These are phyloP conservation scores for Lasius fuliginosus DNA, from an alignment of 2,888 invertebrate genomes.

Conservation along the genomic window DNA sequence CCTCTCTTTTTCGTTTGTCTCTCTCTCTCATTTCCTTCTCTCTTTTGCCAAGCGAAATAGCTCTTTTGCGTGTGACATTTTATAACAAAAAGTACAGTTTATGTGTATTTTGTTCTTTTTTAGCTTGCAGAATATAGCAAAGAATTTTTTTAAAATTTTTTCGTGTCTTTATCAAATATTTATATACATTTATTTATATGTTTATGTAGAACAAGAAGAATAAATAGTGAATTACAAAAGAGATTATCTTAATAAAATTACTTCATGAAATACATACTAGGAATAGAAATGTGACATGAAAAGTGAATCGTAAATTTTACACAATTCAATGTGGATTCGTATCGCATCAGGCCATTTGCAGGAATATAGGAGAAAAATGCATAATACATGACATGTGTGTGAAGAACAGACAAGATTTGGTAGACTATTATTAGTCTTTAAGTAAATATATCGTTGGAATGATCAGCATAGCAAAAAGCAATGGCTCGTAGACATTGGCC, in stretches of 20 bases:
- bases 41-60: conserved; percentile 59
- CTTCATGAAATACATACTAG: background rate
- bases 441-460: conserved; percentile 13
- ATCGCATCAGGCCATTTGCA: conserved; percentile 40
- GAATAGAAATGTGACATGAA: conserved; percentile 5
- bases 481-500: conserved; percentile 26
- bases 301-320: conserved; percentile 7
- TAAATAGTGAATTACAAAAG: background rate
- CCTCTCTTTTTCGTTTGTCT: conserved; percentile 54
- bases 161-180: background rate
- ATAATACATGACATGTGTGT: background rate
- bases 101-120: conserved; percentile 4
- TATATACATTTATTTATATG: background rate
- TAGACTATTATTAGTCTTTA: conserved; percentile 40
- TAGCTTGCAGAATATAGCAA: background rate
- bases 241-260: conserved; percentile 22
- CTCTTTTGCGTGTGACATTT: conserved; percentile 56
- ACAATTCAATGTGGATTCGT: conserved; percentile 39
- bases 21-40: conserved; percentile 42
- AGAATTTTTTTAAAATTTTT: background rate
- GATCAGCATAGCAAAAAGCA: conserved; percentile 42
- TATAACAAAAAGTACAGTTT: conserved; percentile 11
- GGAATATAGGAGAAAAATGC: background rate
- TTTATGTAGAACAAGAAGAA: background rate
- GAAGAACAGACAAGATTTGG: background rate